Percentiles rank a stretch among this genome's conserved stretches.
Conservation (phyloP, 2,113 vertebrate species). For the Hystrix brachyura region DNA sequence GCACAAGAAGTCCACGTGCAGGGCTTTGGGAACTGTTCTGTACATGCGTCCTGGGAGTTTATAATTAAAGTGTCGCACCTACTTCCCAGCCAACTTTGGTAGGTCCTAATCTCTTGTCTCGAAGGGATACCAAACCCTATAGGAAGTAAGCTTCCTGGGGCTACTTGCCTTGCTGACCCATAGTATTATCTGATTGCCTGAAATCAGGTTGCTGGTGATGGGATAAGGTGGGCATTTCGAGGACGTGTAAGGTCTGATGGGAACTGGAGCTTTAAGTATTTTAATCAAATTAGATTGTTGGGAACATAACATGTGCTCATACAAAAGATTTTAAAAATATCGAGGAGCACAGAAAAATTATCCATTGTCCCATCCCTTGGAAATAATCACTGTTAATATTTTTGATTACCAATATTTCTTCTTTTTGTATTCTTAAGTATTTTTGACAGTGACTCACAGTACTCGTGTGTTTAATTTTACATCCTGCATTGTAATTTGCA, state of each 20-base stretch:
- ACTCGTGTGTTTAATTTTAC: neutral
- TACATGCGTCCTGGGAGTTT: neutral
- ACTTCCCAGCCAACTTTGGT: neutral
- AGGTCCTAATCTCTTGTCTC: neutral
- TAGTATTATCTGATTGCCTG: neutral
- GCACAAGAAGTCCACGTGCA: neutral
- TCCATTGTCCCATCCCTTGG: neutral
- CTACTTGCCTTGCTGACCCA: neutral
- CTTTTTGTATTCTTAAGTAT: neutral
- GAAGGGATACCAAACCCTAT: neutral
- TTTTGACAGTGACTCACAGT: constrained; percentile 31
- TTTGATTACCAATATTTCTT: neutral
- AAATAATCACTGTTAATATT: neutral
- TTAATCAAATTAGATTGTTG: neutral
- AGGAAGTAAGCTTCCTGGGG: neutral
- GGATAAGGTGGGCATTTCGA: neutral
- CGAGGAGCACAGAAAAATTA: neutral
- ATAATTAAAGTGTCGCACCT: neutral
- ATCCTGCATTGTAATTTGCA: constrained; percentile 10
- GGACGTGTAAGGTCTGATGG: neutral
- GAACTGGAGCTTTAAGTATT: neutral
- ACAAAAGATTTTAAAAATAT: neutral
- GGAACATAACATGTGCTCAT: neutral
- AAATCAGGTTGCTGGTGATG: neutral
- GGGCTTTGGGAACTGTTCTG: neutral